Percentiles rank a stretch among this genome's conserved stretches.
Conservation (phyloP, 2,888 invertebrate genomes). For the Philonicus albiceps region DNA sequence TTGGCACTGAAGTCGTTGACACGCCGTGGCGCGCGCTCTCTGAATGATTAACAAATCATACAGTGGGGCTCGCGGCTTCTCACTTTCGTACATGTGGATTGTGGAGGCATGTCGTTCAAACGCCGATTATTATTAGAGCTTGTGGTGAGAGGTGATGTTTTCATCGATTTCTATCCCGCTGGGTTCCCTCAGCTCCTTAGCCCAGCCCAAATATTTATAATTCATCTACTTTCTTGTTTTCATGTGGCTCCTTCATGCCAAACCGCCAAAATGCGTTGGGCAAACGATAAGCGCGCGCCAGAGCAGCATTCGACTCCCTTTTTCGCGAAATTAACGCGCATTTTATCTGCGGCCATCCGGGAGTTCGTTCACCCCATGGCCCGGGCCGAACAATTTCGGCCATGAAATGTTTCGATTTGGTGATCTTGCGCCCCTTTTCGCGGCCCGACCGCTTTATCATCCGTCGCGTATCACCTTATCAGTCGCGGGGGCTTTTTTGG, state of each 20-base stretch:
- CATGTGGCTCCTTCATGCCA: background rate
- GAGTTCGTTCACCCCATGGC: slow-evolving; percentile 4
- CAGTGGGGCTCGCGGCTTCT: background rate
- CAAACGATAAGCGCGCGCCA: background rate
- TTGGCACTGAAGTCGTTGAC: slow-evolving; percentile 7
- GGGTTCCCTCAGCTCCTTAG: background rate
- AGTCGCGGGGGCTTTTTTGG: background rate
- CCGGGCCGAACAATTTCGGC: background rate
- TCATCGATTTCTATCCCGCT: background rate
- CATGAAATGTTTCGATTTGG: background rate
- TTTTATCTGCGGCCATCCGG: background rate
- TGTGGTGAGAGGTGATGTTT: background rate
- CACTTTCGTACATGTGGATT: background rate
- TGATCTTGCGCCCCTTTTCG: background rate
- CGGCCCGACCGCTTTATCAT: background rate
- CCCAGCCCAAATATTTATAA: background rate
- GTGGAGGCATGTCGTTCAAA: background rate
- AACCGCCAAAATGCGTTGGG: background rate
- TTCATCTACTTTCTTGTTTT: background rate
- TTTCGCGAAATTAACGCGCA: background rate
- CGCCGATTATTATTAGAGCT: background rate
- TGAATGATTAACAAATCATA: slow-evolving; percentile 2
- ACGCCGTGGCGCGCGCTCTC: background rate
- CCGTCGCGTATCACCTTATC: slow-evolving; percentile 8
- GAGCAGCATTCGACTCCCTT: background rate